Conservation (phyloP, 1,140 invertebrate genomes). For the Frieseomelitta varia region DNA sequence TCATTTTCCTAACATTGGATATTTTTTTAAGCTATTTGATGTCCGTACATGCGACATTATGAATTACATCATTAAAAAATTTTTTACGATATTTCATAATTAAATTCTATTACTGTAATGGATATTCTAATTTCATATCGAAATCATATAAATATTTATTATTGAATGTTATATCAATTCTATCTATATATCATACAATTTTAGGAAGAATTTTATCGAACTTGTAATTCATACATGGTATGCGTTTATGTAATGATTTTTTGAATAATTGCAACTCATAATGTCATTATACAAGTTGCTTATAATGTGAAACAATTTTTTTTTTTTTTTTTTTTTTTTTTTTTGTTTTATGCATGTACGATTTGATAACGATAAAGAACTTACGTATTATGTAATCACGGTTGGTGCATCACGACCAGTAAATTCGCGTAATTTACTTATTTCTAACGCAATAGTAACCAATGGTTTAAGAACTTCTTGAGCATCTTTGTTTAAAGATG, state of each 20-base stretch:
- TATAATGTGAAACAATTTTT: slow-evolving; percentile 16
- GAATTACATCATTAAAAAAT: not conserved
- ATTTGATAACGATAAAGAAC: not conserved
- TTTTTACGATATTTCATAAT: not conserved
- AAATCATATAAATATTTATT: not conserved
- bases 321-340: not conserved
- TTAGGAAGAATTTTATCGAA: not conserved
- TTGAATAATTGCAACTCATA: not conserved
- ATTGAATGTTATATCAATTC: not conserved
- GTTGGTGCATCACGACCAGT: slow-evolving; percentile 95
- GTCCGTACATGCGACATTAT: not conserved
- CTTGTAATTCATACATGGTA: not conserved
- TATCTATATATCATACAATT: not conserved
- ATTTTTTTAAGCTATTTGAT: not conserved
- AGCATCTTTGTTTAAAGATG: slow-evolving; percentile 88
- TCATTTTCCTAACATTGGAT: not conserved
- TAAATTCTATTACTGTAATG: not conserved
- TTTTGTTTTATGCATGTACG: not conserved
- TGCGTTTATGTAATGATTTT: not conserved
- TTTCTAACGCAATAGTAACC: slow-evolving; percentile 92
- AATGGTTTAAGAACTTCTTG: slow-evolving; percentile 94
- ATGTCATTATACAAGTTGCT: not conserved
- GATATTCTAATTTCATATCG: not conserved
- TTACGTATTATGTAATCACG: slow-evolving; percentile 93
- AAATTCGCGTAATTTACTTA: slow-evolving; percentile 92